Percentiles rank a stretch among this genome's conserved stretches.
These are phyloP conservation scores for Drosophila imparisetae DNA, from an alignment of 2,888 invertebrate species.

Conservation along the genomic window DNA sequence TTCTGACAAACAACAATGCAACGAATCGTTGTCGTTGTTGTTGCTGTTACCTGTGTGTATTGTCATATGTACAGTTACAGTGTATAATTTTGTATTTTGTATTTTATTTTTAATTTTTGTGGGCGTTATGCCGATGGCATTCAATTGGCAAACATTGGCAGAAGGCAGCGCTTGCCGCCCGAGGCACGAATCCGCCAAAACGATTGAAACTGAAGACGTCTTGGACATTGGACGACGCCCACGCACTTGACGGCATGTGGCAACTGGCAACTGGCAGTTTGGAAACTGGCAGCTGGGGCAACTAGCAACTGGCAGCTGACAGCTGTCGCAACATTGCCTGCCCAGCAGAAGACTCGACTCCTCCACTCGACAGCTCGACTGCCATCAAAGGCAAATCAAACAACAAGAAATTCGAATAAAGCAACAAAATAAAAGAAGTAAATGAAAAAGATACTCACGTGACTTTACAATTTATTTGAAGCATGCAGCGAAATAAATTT, in stretches of 20 bases:
- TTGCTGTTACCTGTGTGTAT: conserved; percentile 27
- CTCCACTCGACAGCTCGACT: conserved; percentile 27
- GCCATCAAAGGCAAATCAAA: conserved; percentile 72
- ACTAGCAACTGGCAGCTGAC: conserved; percentile 53
- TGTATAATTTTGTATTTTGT: conserved; percentile 30
- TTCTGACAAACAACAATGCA: conserved; percentile 49
- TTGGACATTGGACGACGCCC: conserved; percentile 63
- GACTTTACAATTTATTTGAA: conserved; percentile 72
- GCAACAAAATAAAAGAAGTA: background rate
- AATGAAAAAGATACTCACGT: conserved; percentile 58
- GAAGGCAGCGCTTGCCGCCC: conserved; percentile 35
- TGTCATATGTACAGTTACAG: conserved; percentile 49
- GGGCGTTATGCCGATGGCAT: conserved; percentile 55
- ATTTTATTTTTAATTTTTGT: conserved; percentile 29
- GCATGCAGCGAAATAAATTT: conserved; percentile 74
- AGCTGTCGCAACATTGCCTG: conserved; percentile 68
- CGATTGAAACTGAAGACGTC: conserved; percentile 70
- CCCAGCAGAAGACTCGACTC: conserved; percentile 28
- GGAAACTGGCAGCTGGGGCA: conserved; percentile 58
- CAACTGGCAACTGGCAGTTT: conserved; percentile 49
- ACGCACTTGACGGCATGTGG: conserved; percentile 50
- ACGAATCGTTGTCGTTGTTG: conserved; percentile 29
- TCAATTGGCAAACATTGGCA: conserved; percentile 66
- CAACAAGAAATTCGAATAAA: conserved; percentile 7
- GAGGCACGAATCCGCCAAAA: conserved; percentile 47